These are phyloP conservation scores for Sphecodes monilicornis DNA, from an alignment of 2,888 invertebrate species.

Conservation along the genomic window DNA sequence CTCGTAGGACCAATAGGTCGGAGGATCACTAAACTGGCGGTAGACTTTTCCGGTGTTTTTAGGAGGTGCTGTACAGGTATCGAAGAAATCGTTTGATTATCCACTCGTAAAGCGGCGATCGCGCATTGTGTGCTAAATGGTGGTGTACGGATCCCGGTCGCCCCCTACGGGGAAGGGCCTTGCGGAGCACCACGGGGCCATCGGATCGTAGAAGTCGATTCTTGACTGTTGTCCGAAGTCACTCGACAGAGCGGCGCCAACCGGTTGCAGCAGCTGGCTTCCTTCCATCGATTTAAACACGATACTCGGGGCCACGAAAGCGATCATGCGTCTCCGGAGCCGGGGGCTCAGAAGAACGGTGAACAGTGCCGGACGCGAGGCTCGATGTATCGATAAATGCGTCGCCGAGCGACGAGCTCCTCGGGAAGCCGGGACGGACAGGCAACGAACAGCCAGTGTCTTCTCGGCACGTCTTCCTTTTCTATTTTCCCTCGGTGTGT, in stretches of 20 bases:
- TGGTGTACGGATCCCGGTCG: constrained; percentile 48
- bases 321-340: constrained; percentile 46
- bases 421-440: constrained; percentile 30
- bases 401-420: constrained; percentile 26
- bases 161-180: constrained; percentile 57
- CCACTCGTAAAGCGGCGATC: constrained; percentile 65
- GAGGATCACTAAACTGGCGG: no score
- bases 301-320: constrained; percentile 20
- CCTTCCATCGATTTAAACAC: constrained; percentile 53
- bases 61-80: constrained; percentile 36
- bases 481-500: constrained; percentile 12
- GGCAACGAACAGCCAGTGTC: constrained; percentile 37
- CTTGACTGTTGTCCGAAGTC: constrained; percentile 26
- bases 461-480: constrained; percentile 17
- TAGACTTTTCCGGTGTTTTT: background rate
- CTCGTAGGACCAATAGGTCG: no score
- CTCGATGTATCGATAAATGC: constrained; percentile 49
- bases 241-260: constrained; percentile 63
- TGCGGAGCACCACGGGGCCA: constrained; percentile 35
- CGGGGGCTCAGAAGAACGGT: constrained; percentile 35
- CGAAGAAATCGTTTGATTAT: constrained; percentile 71
- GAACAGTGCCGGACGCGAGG: constrained; percentile 34
- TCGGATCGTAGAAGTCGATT: constrained; percentile 32
- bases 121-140: constrained; percentile 70
- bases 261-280: constrained; percentile 58